These are phyloP conservation scores for Caranx ignobilis DNA, from an alignment of 2,113 vertebrate species.

Conservation along the genomic window DNA sequence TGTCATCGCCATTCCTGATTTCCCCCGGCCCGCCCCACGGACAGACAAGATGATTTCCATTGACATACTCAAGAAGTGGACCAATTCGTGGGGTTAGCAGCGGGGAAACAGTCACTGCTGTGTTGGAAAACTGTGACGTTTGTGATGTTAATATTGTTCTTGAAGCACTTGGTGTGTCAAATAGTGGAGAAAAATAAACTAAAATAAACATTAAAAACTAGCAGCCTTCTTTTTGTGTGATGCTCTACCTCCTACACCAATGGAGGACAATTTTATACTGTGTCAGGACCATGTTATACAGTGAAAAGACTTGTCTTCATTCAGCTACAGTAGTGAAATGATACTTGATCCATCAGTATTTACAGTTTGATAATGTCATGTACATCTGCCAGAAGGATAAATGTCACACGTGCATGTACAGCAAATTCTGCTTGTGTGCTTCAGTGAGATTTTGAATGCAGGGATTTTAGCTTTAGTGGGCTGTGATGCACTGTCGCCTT, in stretches of 20 bases:
- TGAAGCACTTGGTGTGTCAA: slow-evolving; percentile 82
- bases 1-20: slow-evolving; percentile 53
- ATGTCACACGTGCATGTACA: no score
- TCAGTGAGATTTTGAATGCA: no score
- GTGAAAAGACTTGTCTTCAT: neutral
- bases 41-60: slow-evolving; percentile 48
- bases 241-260: neutral
- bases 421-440: no score
- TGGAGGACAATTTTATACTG: neutral
- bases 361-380: no score
- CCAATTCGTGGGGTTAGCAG: slow-evolving; percentile 60
- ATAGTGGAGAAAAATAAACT: slow-evolving; percentile 81
- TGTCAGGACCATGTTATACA: neutral
- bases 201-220: slow-evolving; percentile 63
- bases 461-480: no score
- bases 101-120: slow-evolving; percentile 74
- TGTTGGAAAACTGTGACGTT: slow-evolving; percentile 76
- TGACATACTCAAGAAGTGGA: slow-evolving; percentile 37
- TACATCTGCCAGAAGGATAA: no score
- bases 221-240: slow-evolving; percentile 16
- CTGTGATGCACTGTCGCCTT: no score
- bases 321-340: no score
- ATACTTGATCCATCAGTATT: no score
- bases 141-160: slow-evolving; percentile 82
- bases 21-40: slow-evolving; percentile 32